Percentiles rank a stretch among this genome's conserved stretches.
phyloP scores from a whole-genome alignment of 2,888 invertebrate genomes.

The Yponomeuta sedellus region DNA sequence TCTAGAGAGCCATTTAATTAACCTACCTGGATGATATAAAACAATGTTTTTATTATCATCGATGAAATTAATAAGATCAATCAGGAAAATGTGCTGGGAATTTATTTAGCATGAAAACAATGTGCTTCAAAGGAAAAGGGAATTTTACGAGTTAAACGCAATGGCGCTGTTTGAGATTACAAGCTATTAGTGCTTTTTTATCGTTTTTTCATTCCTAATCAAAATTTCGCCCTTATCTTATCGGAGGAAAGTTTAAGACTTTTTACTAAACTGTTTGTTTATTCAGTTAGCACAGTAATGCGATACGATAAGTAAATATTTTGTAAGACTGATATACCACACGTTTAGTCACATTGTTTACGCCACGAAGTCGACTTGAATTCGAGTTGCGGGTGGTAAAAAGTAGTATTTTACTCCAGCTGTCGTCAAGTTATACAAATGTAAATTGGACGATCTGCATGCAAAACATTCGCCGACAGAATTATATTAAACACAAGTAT shows the following conservation, averaged over 20 bases:
- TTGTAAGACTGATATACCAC: slow-evolving; percentile 37
- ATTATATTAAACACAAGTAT: slow-evolving; percentile 13
- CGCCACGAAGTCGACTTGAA: slow-evolving; percentile 10
- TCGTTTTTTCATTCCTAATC: slow-evolving; percentile 39
- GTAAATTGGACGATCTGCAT: slow-evolving; percentile 36
- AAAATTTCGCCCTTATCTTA: slow-evolving; percentile 63
- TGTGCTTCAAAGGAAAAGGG: too few relatives aligned
- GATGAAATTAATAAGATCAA: too few relatives aligned
- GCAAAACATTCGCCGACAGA: slow-evolving; percentile 27
- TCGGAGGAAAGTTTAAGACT: slow-evolving; percentile 43
- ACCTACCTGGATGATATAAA: too few relatives aligned
- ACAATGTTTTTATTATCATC: too few relatives aligned
- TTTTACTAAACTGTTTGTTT: slow-evolving; percentile 63
- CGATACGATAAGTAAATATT: slow-evolving; percentile 59
- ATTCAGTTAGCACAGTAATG: slow-evolving; percentile 32
- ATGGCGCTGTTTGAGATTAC: background rate
- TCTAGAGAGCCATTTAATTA: too few relatives aligned
- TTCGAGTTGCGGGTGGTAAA: slow-evolving; percentile 32
- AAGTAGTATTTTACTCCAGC: slow-evolving; percentile 31
- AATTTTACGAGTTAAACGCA: background rate
- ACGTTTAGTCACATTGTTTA: slow-evolving; percentile 29
- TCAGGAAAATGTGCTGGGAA: too few relatives aligned
- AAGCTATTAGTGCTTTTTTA: slow-evolving; percentile 23
- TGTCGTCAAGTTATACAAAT: slow-evolving; percentile 43
- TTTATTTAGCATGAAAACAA: too few relatives aligned